Evolutionary conservation across 1,140 invertebrate species (phyloP).

Genomic region (Heliconius melpomene): DNA sequence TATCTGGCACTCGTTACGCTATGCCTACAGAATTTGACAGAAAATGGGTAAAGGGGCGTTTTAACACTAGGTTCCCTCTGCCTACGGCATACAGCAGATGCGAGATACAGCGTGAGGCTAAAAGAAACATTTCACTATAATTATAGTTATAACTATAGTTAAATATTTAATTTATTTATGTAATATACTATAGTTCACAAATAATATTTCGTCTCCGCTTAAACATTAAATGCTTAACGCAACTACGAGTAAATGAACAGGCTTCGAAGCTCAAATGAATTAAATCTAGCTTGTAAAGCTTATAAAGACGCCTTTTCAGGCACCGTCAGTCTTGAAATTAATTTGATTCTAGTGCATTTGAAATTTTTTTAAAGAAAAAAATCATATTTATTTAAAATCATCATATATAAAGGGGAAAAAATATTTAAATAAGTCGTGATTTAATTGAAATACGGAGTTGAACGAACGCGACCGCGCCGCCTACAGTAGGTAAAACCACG

Average conservation of each 20-base stretch:
- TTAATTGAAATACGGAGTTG: neutral
- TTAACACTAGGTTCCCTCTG: too few relatives aligned
- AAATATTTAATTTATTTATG: conserved; percentile 25
- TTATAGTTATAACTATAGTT: too few relatives aligned
- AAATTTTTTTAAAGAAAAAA: neutral
- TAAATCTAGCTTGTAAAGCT: conserved; percentile 35
- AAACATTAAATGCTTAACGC: neutral
- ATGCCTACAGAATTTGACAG: too few relatives aligned
- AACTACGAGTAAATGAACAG: conserved; percentile 14
- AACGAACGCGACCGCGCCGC: neutral
- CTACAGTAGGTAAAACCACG: conserved; percentile 3
- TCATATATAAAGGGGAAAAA: neutral
- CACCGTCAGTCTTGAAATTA: conserved; percentile 32
- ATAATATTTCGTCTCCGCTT: conserved; percentile 1
- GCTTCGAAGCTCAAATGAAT: conserved; percentile 32
- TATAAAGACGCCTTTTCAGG: conserved; percentile 29
- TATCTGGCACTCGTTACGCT: too few relatives aligned
- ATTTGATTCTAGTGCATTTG: conserved; percentile 33
- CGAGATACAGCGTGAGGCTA: too few relatives aligned
- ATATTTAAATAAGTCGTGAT: neutral
- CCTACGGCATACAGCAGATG: too few relatives aligned
- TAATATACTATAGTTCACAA: conserved; percentile 8
- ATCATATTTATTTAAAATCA: neutral
- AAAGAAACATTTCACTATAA: too few relatives aligned
- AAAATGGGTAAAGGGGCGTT: too few relatives aligned